Evolutionary conservation across 35 echinoderm and acorn worm genomes (phyloP), one percentile per base, ranked within the genome.

Genomic region (Apostichopus californicus): DNA sequence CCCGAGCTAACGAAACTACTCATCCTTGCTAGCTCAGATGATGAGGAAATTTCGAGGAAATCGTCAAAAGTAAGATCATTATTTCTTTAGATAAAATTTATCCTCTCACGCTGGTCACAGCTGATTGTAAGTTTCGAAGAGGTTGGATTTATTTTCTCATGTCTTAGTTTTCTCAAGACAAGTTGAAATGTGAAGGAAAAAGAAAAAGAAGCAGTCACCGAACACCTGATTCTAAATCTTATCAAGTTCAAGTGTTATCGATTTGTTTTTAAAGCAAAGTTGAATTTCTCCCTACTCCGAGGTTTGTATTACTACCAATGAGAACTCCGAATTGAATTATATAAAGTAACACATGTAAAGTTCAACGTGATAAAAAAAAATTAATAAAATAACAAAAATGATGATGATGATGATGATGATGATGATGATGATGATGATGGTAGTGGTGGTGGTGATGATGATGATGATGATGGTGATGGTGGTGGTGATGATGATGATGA

Each of bases 1-100:
- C 78, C 78, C 78, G 22, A 55, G 26, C 54, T 54, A 81, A 46
- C 26, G 13, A 81, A 46, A 81, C 78, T 81, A 81, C 78, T 81
- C 78, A 81, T 81, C 78, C 2, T 52, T 81, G 9, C 78, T 81
- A 46, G 24, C 78, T 81, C 22, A 81, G 78, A 81, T 81, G 78
- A 81, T 81, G 78, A 81, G 9, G 28, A 52, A 81, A 81, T 81
- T 81, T 81, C 71, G 71, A 75, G 21, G 71, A 75, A 75, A 75
- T 75, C n/a, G 71, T 24, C 71, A 75, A 5, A 46, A 75, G 15
- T 75, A 22, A 75, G 18, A 18, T 75, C 6, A 4, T 75, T 61
- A 61, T 22, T 75, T 22, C 71, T 75, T 75, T 75, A 61, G 58
- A 61, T 75, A 75, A 75, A 66, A 18, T 24, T 75, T 61, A 61